phyloP scores from a whole-genome alignment of 1,140 invertebrate genomes.

The Bathynomus jamesi region DNA sequence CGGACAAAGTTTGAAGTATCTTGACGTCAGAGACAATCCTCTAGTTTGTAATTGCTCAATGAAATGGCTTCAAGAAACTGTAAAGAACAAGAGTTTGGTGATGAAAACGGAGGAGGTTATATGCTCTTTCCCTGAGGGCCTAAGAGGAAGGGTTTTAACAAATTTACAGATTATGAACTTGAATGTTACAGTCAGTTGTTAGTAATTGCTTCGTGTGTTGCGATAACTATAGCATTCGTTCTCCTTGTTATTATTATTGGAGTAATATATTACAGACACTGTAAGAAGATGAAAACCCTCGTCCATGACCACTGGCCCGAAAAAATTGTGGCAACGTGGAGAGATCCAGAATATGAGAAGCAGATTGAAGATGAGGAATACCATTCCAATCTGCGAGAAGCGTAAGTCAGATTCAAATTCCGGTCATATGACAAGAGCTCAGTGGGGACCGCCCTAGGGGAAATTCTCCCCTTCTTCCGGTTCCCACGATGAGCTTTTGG shows the following conservation, averaged over 20 bases:
- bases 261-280: constrained; percentile 34
- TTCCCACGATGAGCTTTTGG: constrained; percentile 32
- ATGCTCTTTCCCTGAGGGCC: constrained; percentile 23
- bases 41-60: constrained; percentile 78
- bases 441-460: constrained; percentile 24
- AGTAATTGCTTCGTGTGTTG: constrained; percentile 27
- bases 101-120: constrained; percentile 33
- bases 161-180: constrained; percentile 34
- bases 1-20: constrained; percentile 31
- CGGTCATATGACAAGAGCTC: constrained; percentile 37
- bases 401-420: constrained; percentile 29
- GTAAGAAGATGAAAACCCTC: constrained; percentile 35
- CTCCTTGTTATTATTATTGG: constrained; percentile 23
- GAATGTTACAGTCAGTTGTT: constrained; percentile 33
- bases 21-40: constrained; percentile 65
- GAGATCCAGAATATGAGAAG: constrained; percentile 35
- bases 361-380: constrained; percentile 35
- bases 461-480: constrained; percentile 19
- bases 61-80: constrained; percentile 52
- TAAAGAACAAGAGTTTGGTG: constrained; percentile 21
- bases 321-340: constrained; percentile 35
- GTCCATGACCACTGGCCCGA: constrained; percentile 37
- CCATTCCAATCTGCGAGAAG: constrained; percentile 31
- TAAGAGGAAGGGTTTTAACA: constrained; percentile 25
- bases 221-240: constrained; percentile 24